Base-by-base conservation (phyloP, 2,888 invertebrate genomes). In the Geophilus truncorum region DNA sequence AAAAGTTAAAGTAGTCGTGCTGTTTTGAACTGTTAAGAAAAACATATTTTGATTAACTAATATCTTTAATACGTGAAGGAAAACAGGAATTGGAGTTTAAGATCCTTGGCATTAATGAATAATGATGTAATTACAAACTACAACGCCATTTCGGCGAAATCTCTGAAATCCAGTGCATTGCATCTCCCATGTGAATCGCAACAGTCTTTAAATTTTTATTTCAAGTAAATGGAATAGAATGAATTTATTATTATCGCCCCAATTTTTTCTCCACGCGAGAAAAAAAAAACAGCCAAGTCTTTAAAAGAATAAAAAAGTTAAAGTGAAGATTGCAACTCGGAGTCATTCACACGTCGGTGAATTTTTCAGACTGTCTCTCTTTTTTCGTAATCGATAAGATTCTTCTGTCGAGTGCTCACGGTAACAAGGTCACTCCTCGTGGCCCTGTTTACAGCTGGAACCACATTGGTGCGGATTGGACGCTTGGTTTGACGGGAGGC, bases 401-500 rank as follows among this genome's bases (percentile, higher is more conserved):
- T 9, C 57, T 57, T 57, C n/a, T n/a, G n/a, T n/a, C n/a, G n/a
- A n/a, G n/a, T n/a, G n/a, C 57, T 57, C 57, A 57, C 57, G 57
- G 57, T 57, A 57, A 57, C 57, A 57, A 57, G 57, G 57, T 57
- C 57, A 57, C 21, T 57, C 23, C 57, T 57, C 57, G 57, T 57
- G 10, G 57, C 57, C 18, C 57, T n/a, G 57, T 57, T 57, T 57
- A 57, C 57, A 57, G 57, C 57, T 57, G 57, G 57, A 57, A 57
- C 57, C 57, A 57, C 57, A 57, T 57, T 57, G 57, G 57, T 57
- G 57, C 57, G 57, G 57, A 57, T 57, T 57, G 57, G 57, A 57
- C n/a, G 57, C 57, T 57, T 57, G 57, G 57, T 57, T 51, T 51
- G 51, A 51, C 51, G 51, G 51, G 51, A 12, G 51, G 51, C 51